phyloP scores from a whole-genome alignment of 2,797 vertebrate genomes.

The Sebastes umbrosus region DNA sequence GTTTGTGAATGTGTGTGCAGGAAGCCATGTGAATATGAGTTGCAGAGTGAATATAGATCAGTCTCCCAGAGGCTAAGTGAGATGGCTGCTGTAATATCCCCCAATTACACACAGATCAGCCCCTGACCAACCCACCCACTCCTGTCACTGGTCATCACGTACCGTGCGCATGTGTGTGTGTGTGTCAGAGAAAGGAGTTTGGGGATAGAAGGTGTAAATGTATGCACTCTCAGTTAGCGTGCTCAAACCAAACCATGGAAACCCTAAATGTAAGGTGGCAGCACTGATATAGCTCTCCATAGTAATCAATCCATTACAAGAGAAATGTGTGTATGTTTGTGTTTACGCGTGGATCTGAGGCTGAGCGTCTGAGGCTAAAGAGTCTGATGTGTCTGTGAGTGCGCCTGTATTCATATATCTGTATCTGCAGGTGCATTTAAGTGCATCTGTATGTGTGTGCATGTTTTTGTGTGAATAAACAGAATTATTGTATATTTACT shows the following conservation, averaged over 20 bases:
- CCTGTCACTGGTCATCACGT: conserved; percentile 73
- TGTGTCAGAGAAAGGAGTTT: conserved; percentile 28
- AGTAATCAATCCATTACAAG: conserved; percentile 33
- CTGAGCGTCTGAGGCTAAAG: not conserved
- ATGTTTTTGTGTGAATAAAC: not conserved
- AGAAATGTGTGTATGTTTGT: conserved; percentile 14
- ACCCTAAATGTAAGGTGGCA: conserved; percentile 58
- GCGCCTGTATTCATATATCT: not conserved
- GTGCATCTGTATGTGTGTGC: not conserved
- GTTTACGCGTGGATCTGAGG: not conserved
- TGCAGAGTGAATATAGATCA: conserved; percentile 77
- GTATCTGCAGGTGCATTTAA: not conserved
- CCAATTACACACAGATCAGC: conserved; percentile 83
- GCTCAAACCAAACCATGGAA: conserved; percentile 29
- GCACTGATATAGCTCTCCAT: conserved; percentile 40
- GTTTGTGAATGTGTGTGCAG: conserved; percentile 14
- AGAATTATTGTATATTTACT: not conserved
- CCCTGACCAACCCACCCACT: conserved; percentile 69
- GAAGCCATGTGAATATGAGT: conserved; percentile 67
- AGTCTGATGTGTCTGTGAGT: not conserved
- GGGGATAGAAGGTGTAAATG: conserved; percentile 34
- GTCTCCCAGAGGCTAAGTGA: conserved; percentile 81
- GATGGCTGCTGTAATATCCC: conserved; percentile 81
- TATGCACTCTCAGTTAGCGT: conserved; percentile 47
- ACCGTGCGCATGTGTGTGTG: not conserved